Evolutionary conservation across 2,888 invertebrate genomes (phyloP).

Genomic region (Steinernema scapterisci): DNA sequence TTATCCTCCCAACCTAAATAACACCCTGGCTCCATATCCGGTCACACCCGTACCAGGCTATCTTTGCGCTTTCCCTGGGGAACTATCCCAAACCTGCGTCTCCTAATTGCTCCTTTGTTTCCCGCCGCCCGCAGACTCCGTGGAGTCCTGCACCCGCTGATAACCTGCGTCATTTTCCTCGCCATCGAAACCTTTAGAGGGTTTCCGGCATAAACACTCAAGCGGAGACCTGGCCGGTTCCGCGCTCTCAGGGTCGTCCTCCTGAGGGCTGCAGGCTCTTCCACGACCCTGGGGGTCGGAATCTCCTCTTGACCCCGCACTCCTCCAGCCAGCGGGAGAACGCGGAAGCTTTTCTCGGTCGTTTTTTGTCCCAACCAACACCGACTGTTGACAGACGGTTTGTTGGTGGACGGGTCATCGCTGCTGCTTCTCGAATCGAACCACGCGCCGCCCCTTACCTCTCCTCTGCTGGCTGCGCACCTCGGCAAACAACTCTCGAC

Average conservation of each 20-base stretch:
- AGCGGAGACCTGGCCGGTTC: not conserved
- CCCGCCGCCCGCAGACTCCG: not conserved
- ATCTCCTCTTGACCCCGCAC: constrained; percentile 5
- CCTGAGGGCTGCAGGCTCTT: not conserved
- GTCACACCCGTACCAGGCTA: not conserved
- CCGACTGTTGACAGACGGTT: constrained; percentile 24
- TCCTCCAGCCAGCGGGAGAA: constrained; percentile 19
- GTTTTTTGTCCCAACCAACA: constrained; percentile 31
- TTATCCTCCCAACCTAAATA: not conserved
- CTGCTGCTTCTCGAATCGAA: not conserved
- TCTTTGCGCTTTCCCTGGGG: not conserved
- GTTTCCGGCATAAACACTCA: not conserved
- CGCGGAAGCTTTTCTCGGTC: constrained; percentile 20
- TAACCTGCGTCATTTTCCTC: not conserved
- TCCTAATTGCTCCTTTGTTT: constrained; percentile 28
- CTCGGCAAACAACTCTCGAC: constrained; percentile 31
- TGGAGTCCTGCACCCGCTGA: constrained; percentile 1
- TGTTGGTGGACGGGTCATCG: constrained; percentile 21
- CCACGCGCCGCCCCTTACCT: too few relatives aligned
- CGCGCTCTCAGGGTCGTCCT: not conserved
- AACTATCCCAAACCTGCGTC: not conserved
- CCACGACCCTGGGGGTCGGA: not conserved
- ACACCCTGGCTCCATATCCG: not conserved
- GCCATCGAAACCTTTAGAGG: not conserved
- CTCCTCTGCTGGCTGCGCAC: not conserved